Evolutionary conservation across 2,113 vertebrate genomes (phyloP).

Genomic region (pig (Sus scrofa)): T2T-Sscrofa CM000812.6:41459501-41460000

Average conservation of each 20-base stretch:
- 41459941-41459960: slow-evolving; percentile 21
- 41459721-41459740: background rate
- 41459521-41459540: background rate
- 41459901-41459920: slow-evolving; percentile 49
- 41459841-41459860: background rate
- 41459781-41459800: background rate
- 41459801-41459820: background rate
- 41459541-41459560: background rate
- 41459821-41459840: background rate
- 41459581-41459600: background rate
- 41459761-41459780: background rate
- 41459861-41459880: slow-evolving; percentile 11
- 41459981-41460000: background rate
- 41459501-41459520: background rate
- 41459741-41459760: slow-evolving; percentile 4
- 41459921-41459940: slow-evolving; percentile 41
- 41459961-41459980: slow-evolving; percentile 30
- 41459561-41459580: background rate
- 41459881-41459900: background rate
- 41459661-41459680: background rate
- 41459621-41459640: background rate
- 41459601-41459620: background rate
- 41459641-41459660: background rate
- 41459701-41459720: background rate
- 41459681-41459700: background rate